These are phyloP conservation scores for Thecocarcelia acutangulata DNA, from an alignment of 2,888 invertebrate species.

Conservation along the genomic window DNA sequence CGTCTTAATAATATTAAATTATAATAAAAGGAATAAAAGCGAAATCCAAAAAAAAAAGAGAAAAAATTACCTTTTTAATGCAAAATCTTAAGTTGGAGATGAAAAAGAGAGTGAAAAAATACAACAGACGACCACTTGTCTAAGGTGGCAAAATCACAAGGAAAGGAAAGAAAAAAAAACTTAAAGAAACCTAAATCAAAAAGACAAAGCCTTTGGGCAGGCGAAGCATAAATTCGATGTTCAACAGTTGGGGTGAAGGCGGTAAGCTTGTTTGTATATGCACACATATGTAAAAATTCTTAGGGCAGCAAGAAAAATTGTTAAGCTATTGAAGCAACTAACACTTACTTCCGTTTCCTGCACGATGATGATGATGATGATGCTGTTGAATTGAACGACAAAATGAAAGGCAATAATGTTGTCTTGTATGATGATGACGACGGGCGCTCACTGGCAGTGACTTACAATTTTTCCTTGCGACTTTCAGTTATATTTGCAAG, in stretches of 20 bases:
- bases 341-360: conserved; percentile 71
- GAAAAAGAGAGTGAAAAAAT: conserved; percentile 23
- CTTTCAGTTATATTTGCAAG: conserved; percentile 32
- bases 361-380: conserved; percentile 6
- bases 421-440: conserved; percentile 9
- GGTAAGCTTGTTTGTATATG: neutral
- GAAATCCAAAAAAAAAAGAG: conserved; percentile 72
- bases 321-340: conserved; percentile 69
- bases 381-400: neutral
- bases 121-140: conserved; percentile 80
- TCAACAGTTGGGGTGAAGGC: conserved; percentile 52
- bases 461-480: conserved; percentile 48
- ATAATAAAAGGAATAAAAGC: conserved; percentile 59
- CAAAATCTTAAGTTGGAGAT: conserved; percentile 50
- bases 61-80: conserved; percentile 80
- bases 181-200: conserved; percentile 39
- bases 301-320: conserved; percentile 47
- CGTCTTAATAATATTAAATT: conserved; percentile 62
- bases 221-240: conserved; percentile 28
- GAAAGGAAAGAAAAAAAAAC: conserved; percentile 20
- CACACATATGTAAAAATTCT: neutral
- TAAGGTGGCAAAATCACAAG: conserved; percentile 54
- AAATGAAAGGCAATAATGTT: conserved; percentile 39
- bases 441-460: conserved; percentile 35
- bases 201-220: conserved; percentile 49